Evolutionary conservation across 2,888 invertebrate species (phyloP).

Genomic region (Petrolisthes cinctipes): DNA sequence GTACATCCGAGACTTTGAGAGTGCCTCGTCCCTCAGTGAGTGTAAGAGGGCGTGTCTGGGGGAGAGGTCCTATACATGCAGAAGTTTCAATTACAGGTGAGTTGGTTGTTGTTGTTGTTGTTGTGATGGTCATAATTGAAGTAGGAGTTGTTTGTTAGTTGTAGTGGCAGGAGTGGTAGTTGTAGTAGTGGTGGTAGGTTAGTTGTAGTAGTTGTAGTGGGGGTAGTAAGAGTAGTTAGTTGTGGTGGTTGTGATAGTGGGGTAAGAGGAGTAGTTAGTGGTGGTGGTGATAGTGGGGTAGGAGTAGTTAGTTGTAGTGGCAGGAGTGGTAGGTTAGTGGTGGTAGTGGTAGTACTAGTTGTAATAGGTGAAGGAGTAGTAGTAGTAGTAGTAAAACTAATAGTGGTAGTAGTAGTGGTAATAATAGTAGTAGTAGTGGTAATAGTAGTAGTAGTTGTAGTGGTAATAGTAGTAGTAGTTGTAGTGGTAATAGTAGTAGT

Average conservation of each 20-base stretch:
- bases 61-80: conserved; percentile 84
- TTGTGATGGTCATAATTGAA: background rate
- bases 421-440: too few relatives aligned
- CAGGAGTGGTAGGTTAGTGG: background rate
- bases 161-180: background rate
- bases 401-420: too few relatives aligned
- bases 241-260: background rate
- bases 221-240: background rate
- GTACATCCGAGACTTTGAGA: conserved; percentile 81
- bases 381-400: background rate
- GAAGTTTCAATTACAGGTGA: conserved; percentile 88
- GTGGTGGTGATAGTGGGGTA: background rate
- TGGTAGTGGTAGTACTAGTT: background rate
- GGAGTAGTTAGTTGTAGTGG: background rate
- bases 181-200: background rate
- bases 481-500: background rate
- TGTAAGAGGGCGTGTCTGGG: conserved; percentile 89
- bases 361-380: too few relatives aligned
- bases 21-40: conserved; percentile 81
- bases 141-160: background rate
- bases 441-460: too few relatives aligned
- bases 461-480: too few relatives aligned
- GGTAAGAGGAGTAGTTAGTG: background rate
- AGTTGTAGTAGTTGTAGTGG: background rate
- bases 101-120: conserved; percentile 2